These are phyloP conservation scores for Brachyptera risi DNA, from an alignment of 2,888 invertebrate species.

Conservation along the genomic window DNA sequence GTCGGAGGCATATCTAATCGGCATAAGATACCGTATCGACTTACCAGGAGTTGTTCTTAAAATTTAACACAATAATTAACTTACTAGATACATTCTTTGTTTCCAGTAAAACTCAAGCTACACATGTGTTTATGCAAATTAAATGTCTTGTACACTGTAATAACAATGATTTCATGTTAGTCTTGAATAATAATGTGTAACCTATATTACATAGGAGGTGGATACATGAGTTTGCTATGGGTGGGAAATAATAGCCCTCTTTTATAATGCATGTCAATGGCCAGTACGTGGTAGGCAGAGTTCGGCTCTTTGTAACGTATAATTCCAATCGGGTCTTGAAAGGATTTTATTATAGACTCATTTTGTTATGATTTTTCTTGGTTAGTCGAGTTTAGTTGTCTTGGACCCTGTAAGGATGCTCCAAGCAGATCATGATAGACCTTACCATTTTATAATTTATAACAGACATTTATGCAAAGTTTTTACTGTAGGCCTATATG, in stretches of 20 bases:
- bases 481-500: not conserved
- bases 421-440: conserved; percentile 4
- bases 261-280: conserved; percentile 10
- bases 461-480: not conserved
- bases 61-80: conserved; percentile 1
- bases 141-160: conserved; percentile 22
- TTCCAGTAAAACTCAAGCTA: not conserved
- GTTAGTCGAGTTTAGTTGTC: not conserved
- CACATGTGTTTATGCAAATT: conserved; percentile 25
- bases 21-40: conserved; percentile 4
- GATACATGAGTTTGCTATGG: conserved; percentile 2
- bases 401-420: not conserved
- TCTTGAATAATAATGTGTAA: conserved; percentile 4
- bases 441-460: conserved; percentile 3
- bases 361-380: conserved; percentile 11
- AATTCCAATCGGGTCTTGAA: conserved; percentile 16
- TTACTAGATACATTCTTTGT: conserved; percentile 1
- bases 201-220: not conserved
- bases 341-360: conserved; percentile 15
- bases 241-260: not conserved
- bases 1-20: not conserved
- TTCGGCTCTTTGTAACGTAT: conserved; percentile 1
- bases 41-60: not conserved
- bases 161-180: conserved; percentile 23
- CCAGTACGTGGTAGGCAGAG: not conserved